phyloP scores from a whole-genome alignment of 1,140 invertebrate genomes.

The Drosophila paulistorum region DNA sequence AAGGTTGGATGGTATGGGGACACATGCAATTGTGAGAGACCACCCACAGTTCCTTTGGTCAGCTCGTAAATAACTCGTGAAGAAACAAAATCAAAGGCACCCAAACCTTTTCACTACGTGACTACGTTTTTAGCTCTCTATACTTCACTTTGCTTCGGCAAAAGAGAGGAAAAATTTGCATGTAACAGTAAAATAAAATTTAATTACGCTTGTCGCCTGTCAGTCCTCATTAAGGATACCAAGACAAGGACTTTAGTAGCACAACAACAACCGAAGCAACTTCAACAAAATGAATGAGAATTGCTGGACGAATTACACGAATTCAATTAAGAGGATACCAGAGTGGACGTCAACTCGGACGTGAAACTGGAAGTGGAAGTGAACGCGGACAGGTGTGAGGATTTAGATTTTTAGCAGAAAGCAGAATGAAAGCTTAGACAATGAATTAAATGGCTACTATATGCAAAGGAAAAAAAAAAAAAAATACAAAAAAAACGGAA shows the following conservation, averaged over 20 bases:
- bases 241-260: slow-evolving; percentile 26
- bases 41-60: slow-evolving; percentile 46
- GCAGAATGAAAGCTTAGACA: slow-evolving; percentile 49
- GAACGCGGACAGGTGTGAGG: slow-evolving; percentile 56
- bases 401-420: slow-evolving; percentile 29
- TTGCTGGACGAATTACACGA: slow-evolving; percentile 72
- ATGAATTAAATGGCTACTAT: slow-evolving; percentile 54
- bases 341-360: slow-evolving; percentile 40
- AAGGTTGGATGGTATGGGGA: neutral
- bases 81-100: slow-evolving; percentile 62
- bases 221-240: slow-evolving; percentile 74
- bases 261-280: slow-evolving; percentile 9
- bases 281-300: slow-evolving; percentile 27
- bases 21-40: slow-evolving; percentile 43
- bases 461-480: neutral
- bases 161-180: slow-evolving; percentile 69
- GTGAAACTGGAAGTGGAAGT: neutral
- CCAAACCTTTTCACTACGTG: slow-evolving; percentile 28
- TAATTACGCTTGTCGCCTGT: slow-evolving; percentile 82
- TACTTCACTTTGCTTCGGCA: slow-evolving; percentile 15
- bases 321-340: slow-evolving; percentile 69
- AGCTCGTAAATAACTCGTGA: slow-evolving; percentile 65
- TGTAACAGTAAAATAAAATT: slow-evolving; percentile 82
- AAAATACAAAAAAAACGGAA: neutral
- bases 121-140: slow-evolving; percentile 29